Base-by-base conservation (phyloP, 2,113 vertebrate species). In the Cyprinodon variegatus region DNA sequence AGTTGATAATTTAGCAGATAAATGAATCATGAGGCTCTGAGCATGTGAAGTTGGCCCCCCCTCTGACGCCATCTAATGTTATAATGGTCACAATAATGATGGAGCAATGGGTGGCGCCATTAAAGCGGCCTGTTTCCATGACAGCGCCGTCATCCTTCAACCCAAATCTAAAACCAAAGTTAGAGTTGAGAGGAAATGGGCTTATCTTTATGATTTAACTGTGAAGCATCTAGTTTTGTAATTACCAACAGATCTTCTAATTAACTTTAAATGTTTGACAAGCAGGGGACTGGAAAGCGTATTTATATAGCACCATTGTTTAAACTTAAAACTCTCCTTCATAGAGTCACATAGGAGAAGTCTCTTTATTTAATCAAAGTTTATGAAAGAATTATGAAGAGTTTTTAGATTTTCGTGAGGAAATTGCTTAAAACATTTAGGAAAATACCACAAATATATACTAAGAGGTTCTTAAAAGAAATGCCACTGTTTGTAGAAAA, bases 1-100 rank as follows among this genome's bases (percentile, higher is more conserved):
- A 73, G 74, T 53, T 82, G 67, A 84, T 88, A 70, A 81, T 85
- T 85, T 80, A 86, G 70, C 77, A 66, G 68, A 85, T 88, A 77
- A 86, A 87, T 86, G 72, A 86, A 81, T 83, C 82, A 79, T 57
- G 65, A 50, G 57, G 68, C 76, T 81, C 62, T 4, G 22, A 79
- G 77, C 74, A 73, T 10, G 43, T 57, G 45, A 68, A 82, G 64
- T 65, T 37, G 11, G 61, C 79, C 84, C 84, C 85, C 82, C 82
- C 81, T 7, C 70, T 50, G 86, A 76, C 72, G 78, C 76, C 48
- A 78, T 89, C 80, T 89, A 86, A 91, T 85, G 72, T 79, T 76
- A 72, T 86, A 88, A 91, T 89, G 74, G 82, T 84, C 77, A 75
- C 63, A 38, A 67, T 89, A 88, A 89, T 85, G 83, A 78, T 37